Conservation (phyloP, 2,797 vertebrate genomes). For the Sebastes iracundus region DNA sequence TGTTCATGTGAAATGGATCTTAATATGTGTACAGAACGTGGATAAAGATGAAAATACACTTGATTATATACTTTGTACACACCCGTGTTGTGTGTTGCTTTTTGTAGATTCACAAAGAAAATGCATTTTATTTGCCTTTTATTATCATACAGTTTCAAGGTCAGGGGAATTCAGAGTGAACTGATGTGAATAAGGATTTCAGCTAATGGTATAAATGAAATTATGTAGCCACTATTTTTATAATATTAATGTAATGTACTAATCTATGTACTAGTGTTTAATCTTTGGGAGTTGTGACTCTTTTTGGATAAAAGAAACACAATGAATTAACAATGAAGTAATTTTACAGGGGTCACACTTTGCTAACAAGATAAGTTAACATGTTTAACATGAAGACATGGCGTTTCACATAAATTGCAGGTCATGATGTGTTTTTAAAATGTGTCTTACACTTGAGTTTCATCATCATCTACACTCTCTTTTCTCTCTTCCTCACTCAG, state of each 20-base stretch:
- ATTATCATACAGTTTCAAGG: neutral
- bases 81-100: slow-evolving; percentile 80
- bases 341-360: slow-evolving; percentile 41
- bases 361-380: slow-evolving; percentile 44
- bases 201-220: neutral
- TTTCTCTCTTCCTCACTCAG: slow-evolving; percentile 10
- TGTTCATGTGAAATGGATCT: slow-evolving; percentile 90
- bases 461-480: slow-evolving; percentile 70
- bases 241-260: neutral
- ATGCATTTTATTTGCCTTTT: neutral
- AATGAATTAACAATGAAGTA: slow-evolving; percentile 13
- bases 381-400: slow-evolving; percentile 51
- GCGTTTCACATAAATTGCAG: slow-evolving; percentile 60
- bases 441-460: slow-evolving; percentile 78
- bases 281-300: neutral
- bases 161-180: neutral
- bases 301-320: slow-evolving; percentile 17
- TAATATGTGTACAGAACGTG: slow-evolving; percentile 89
- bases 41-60: slow-evolving; percentile 89
- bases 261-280: neutral
- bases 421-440: slow-evolving; percentile 51
- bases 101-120: slow-evolving; percentile 28
- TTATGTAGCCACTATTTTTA: neutral
- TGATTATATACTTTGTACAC: slow-evolving; percentile 90
- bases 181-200: neutral